phyloP scores from a whole-genome alignment of 2,797 vertebrate genomes.

The Rhabdomys pumilio region DNA sequence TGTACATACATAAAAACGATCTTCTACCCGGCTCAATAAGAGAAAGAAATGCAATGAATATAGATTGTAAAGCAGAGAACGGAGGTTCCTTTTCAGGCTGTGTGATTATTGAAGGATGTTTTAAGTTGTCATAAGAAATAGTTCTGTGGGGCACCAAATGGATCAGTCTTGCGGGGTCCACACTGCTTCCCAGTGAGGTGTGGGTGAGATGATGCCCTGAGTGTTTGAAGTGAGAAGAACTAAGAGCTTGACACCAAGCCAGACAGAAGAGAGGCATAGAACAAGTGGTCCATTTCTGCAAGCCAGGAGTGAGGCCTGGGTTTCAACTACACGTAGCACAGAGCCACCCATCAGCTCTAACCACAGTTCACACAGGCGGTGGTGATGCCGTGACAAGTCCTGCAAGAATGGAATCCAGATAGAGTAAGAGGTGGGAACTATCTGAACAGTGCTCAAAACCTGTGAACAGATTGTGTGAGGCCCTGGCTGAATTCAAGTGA shows the following conservation, averaged over 20 bases:
- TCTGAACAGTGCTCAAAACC: not conserved
- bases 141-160: not conserved
- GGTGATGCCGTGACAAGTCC: not conserved
- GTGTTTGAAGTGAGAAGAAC: not conserved
- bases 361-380: too few species aligned
- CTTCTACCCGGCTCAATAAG: not conserved
- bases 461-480: not conserved
- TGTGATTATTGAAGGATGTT: not conserved
- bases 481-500: not conserved
- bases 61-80: not conserved
- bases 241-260: not conserved
- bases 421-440: not conserved
- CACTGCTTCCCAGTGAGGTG: not conserved
- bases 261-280: not conserved
- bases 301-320: not conserved
- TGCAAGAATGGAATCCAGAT: too few species aligned
- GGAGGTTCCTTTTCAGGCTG: not conserved
- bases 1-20: not conserved
- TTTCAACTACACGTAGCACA: accelerated
- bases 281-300: not conserved
- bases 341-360: not conserved
- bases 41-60: not conserved
- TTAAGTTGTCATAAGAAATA: not conserved
- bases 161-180: too few species aligned
- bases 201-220: not conserved